Evolutionary conservation across 2,113 vertebrate species (phyloP).

Genomic region (Macquaria ambigua): DNA sequence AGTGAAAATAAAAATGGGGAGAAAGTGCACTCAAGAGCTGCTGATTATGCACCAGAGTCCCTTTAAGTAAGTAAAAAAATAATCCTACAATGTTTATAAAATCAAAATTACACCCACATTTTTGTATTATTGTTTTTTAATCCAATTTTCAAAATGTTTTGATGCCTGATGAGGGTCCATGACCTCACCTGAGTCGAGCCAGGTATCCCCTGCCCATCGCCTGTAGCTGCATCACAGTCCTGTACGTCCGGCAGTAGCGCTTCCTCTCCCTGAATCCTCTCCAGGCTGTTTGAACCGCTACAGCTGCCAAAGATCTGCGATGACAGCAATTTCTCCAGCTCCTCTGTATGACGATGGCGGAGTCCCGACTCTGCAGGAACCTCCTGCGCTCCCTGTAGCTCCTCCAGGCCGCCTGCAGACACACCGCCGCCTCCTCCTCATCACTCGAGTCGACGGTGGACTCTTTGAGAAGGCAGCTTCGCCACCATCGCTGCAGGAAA

Average conservation of each 20-base stretch:
- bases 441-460: constrained; percentile 57
- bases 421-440: constrained; percentile 81
- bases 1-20: too few relatives aligned
- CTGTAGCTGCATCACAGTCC: constrained; percentile 85
- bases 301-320: constrained; percentile 82
- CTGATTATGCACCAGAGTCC: too few relatives aligned
- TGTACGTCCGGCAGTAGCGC: constrained; percentile 70
- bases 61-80: too few relatives aligned
- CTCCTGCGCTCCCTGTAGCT: constrained; percentile 84
- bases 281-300: constrained; percentile 90
- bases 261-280: constrained; percentile 82
- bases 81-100: too few relatives aligned
- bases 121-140: too few relatives aligned
- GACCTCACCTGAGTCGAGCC: constrained; percentile 88
- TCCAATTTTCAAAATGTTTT: too few relatives aligned
- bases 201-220: constrained; percentile 85
- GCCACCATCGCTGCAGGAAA: constrained; percentile 89
- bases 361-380: constrained; percentile 86
- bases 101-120: too few relatives aligned
- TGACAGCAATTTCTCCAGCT: constrained; percentile 84
- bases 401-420: constrained; percentile 92
- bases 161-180: too few relatives aligned
- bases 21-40: too few relatives aligned
- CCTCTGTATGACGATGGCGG: constrained; percentile 89
- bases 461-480: constrained; percentile 81